Percentiles rank a stretch among this genome's conserved stretches.
phyloP scores from a whole-genome alignment of 1,140 invertebrate species.

The Drosophila tristis region DNA sequence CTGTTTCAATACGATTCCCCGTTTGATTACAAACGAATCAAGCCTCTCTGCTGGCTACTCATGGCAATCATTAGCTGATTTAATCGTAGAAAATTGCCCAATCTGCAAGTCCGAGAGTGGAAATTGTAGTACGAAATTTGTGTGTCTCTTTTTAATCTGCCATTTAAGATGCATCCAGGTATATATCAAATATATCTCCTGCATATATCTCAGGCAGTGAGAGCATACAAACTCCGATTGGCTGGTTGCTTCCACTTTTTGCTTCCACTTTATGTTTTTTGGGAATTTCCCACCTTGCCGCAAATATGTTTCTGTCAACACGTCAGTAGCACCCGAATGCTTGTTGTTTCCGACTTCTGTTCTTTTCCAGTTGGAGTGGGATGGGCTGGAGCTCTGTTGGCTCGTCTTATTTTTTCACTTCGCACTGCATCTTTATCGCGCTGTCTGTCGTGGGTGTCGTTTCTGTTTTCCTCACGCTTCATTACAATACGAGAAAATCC shows the following conservation, averaged over 20 bases:
- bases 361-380: slow-evolving; percentile 8
- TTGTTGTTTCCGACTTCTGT: slow-evolving; percentile 9
- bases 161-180: no score
- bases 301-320: slow-evolving; percentile 71
- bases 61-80: no score
- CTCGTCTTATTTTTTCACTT: slow-evolving; percentile 48
- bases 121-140: no score
- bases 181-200: neutral
- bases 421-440: slow-evolving; percentile 69
- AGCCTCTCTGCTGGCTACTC: no score
- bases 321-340: slow-evolving; percentile 42
- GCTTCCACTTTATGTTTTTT: slow-evolving; percentile 11
- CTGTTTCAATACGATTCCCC: no score
- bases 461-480: slow-evolving; percentile 79
- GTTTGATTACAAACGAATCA: no score
- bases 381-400: neutral
- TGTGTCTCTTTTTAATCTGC: no score
- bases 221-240: slow-evolving; percentile 11
- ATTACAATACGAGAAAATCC: slow-evolving; percentile 77
- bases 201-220: neutral
- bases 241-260: neutral
- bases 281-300: slow-evolving; percentile 13
- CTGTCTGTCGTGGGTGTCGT: slow-evolving; percentile 65
- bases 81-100: no score
- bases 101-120: no score